Percentiles rank a stretch among this genome's conserved stretches.
phyloP scores from a whole-genome alignment of 2,113 vertebrate genomes.

The Eleginops maclovinus region DNA sequence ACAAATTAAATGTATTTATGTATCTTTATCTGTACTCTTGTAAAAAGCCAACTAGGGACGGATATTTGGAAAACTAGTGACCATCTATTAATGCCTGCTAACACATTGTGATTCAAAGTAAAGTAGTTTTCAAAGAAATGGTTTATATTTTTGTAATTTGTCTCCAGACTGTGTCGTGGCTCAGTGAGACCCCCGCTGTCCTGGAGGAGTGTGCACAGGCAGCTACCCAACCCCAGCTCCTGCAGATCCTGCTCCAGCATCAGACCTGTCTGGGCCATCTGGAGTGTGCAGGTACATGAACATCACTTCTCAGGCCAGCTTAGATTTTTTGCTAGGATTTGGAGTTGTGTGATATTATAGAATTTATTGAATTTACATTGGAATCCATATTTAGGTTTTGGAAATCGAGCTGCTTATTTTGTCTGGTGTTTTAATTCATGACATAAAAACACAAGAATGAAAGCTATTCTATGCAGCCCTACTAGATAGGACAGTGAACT shows the following conservation, averaged over 20 bases:
- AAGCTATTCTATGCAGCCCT: too few relatives aligned
- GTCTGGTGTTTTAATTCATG: too few relatives aligned
- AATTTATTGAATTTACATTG: too few relatives aligned
- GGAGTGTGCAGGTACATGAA: conserved; percentile 66
- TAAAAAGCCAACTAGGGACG: background rate
- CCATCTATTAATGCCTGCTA: too few relatives aligned
- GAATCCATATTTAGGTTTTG: too few relatives aligned
- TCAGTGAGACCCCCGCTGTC: conserved; percentile 75
- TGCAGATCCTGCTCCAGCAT: conserved; percentile 79
- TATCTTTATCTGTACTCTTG: background rate
- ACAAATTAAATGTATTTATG: background rate
- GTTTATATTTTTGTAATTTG: background rate
- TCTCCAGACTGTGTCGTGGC: conserved; percentile 81
- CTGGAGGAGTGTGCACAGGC: conserved; percentile 79
- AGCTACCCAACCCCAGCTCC: conserved; percentile 79
- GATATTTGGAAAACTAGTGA: too few relatives aligned
- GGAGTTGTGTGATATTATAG: accelerated
- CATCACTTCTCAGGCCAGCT: background rate
- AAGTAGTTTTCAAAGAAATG: background rate
- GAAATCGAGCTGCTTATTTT: too few relatives aligned
- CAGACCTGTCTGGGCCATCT: conserved; percentile 79
- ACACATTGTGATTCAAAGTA: background rate
- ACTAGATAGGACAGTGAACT: background rate
- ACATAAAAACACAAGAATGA: too few relatives aligned
- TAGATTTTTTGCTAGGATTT: too few relatives aligned